Evolutionary conservation across 2,797 vertebrate genomes (phyloP).

Genomic region (Chiloscyllium punctatum): DNA sequence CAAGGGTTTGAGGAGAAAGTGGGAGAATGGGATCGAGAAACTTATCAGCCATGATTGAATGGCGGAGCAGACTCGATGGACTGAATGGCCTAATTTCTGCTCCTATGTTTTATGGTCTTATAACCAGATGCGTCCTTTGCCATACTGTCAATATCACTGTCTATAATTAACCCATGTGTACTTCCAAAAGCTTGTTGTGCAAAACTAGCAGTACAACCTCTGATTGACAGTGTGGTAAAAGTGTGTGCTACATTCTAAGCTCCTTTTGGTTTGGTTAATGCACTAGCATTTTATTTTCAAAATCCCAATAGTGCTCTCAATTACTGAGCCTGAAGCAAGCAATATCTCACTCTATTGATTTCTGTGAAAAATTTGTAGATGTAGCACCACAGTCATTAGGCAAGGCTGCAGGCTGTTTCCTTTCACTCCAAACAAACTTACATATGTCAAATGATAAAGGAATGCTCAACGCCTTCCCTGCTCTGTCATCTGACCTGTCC

Average conservation of each 20-base stretch:
- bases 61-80: too few species aligned
- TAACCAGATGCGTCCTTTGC: neutral
- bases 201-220: neutral
- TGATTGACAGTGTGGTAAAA: neutral
- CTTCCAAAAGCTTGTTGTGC: neutral
- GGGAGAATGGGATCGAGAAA: too few species aligned
- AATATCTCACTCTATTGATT: neutral
- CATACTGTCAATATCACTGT: neutral
- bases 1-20: too few species aligned
- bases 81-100: too few species aligned
- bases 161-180: neutral
- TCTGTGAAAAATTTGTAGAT: neutral
- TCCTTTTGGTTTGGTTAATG: slow-evolving; percentile 1
- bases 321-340: slow-evolving; percentile 1
- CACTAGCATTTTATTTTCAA: slow-evolving; percentile 18
- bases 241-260: neutral
- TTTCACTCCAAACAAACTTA: neutral
- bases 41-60: too few species aligned
- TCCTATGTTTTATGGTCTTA: too few species aligned
- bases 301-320: neutral
- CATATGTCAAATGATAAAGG: neutral
- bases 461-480: neutral
- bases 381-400: neutral
- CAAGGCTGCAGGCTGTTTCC: slow-evolving; percentile 11
- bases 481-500: too few species aligned